These are phyloP conservation scores for Oreochromis aureus DNA, from an alignment of 2,113 vertebrate genomes.

Conservation along the genomic window DNA sequence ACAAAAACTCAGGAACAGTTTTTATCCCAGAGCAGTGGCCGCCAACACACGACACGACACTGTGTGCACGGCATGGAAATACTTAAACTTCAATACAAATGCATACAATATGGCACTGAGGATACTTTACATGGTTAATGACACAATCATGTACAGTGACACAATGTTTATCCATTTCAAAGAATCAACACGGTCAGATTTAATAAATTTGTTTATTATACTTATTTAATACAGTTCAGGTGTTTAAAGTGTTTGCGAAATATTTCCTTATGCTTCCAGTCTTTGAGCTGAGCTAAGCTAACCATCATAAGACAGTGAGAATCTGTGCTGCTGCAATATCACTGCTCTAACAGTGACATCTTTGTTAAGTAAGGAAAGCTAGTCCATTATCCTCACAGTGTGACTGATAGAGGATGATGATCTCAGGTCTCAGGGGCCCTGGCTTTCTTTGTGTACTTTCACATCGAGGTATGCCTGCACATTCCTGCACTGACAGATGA, in stretches of 20 bases:
- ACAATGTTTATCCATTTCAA: not conserved
- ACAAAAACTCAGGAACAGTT: not conserved
- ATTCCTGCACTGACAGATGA: slow-evolving; percentile 30
- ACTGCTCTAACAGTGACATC: not conserved
- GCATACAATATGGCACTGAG: not conserved
- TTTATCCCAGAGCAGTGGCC: not conserved
- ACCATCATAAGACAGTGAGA: not conserved
- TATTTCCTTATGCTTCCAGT: not conserved
- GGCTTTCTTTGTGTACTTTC: not conserved
- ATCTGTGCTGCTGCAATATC: not conserved
- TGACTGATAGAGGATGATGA: slow-evolving; percentile 13
- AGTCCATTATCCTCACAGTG: not conserved
- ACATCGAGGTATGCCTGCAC: slow-evolving; percentile 19
- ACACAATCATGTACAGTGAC: not conserved
- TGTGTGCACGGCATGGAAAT: not conserved
- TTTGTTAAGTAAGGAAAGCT: not conserved
- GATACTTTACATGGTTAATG: not conserved
- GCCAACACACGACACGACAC: not conserved
- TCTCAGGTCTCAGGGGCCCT: not conserved
- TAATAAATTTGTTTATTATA: not conserved
- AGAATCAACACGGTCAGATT: not conserved
- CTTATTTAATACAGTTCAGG: not conserved
- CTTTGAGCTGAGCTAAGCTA: not conserved
- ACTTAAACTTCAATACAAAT: not conserved
- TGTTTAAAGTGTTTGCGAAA: not conserved